Conservation (phyloP, 2,113 vertebrate genomes). For the Catharus minimus region DNA sequence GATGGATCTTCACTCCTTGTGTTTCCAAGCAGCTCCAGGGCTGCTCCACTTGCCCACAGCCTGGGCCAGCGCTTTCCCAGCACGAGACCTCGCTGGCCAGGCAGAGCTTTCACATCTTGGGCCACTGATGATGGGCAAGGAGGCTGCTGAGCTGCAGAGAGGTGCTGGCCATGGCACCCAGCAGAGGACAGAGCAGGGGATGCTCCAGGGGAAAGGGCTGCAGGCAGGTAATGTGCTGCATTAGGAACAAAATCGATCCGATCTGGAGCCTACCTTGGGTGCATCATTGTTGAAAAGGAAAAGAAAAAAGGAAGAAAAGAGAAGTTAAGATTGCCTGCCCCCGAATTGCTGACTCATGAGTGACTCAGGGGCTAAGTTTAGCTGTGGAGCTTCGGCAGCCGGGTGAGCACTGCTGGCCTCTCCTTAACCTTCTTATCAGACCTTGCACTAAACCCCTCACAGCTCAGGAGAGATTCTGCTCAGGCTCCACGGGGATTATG, state of each 20-base stretch:
- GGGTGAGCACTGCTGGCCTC: neutral
- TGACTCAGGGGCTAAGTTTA: conserved; percentile 32
- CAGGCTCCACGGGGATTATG: neutral
- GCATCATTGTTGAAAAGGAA: neutral
- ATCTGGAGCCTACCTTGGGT: neutral
- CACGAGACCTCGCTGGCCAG: neutral
- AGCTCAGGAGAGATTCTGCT: neutral
- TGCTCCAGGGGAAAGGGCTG: neutral
- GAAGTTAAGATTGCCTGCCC: neutral
- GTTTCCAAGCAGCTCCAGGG: neutral
- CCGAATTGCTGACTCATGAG: neutral
- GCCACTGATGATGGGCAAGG: fast-evolving
- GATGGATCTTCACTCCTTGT: neutral
- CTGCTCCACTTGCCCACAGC: neutral
- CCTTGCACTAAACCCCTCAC: neutral
- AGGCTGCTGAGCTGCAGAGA: neutral
- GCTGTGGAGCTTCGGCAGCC: neutral
- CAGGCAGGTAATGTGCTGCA: fast-evolving
- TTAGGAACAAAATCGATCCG: neutral
- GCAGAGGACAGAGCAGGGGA: neutral
- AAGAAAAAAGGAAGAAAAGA: neutral
- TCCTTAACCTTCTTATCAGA: neutral
- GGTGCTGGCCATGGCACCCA: neutral
- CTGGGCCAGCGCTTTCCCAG: fast-evolving
- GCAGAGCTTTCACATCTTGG: neutral